phyloP scores from a whole-genome alignment of 2,113 vertebrate species.

The Oceanodroma tethys region DNA sequence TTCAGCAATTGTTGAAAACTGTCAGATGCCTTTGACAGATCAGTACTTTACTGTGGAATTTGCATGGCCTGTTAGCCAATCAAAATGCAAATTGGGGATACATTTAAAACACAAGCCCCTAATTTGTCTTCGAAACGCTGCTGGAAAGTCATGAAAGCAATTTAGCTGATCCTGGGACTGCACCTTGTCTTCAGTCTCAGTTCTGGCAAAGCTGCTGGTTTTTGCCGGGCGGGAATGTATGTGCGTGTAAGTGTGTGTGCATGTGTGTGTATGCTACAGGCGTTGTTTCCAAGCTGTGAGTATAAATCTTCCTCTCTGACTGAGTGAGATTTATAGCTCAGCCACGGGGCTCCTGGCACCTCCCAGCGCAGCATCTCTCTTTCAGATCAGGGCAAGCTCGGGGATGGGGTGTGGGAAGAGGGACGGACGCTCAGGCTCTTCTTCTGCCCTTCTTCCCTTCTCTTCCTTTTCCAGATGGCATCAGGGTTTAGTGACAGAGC shows the following conservation, averaged over 20 bases:
- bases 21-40: constrained; percentile 74
- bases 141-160: constrained; percentile 72
- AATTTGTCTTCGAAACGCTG: constrained; percentile 67
- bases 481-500: not conserved
- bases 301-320: constrained; percentile 60
- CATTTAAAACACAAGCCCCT: constrained; percentile 70
- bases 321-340: constrained; percentile 66
- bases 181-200: not conserved
- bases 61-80: constrained; percentile 68
- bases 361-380: not conserved
- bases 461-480: not conserved
- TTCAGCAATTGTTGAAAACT: constrained; percentile 68
- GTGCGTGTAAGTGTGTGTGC: not conserved
- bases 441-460: not conserved
- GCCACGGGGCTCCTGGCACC: constrained; percentile 26
- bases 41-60: constrained; percentile 67
- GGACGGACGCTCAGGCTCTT: accelerated
- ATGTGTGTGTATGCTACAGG: not conserved
- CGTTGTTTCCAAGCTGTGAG: constrained; percentile 1
- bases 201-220: constrained; percentile 9
- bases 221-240: not conserved
- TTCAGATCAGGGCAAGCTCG: not conserved
- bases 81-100: constrained; percentile 75
- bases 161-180: constrained; percentile 57
- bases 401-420: not conserved